Conservation (phyloP, 1,140 invertebrate species). For the Microplitis demolitor region DNA sequence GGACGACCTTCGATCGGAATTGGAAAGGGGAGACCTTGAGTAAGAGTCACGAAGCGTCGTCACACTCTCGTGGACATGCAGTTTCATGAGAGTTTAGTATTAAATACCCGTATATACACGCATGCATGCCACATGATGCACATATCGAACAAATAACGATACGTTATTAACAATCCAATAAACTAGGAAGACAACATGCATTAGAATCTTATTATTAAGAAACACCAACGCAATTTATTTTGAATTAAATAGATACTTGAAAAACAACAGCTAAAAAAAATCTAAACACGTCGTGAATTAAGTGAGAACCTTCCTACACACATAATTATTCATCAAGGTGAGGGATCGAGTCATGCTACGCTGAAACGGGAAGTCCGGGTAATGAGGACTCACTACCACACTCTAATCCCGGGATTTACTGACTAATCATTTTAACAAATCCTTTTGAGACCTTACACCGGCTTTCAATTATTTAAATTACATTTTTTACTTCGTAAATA, state of each 20-base stretch:
- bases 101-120: neutral
- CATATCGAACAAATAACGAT: neutral
- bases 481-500: too few relatives aligned
- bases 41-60: constrained; percentile 51
- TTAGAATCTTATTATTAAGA: neutral
- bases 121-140: neutral
- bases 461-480: too few relatives aligned
- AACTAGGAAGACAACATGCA: neutral
- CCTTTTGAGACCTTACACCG: too few relatives aligned
- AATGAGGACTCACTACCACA: neutral
- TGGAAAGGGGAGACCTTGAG: constrained; percentile 57
- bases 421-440: too few relatives aligned
- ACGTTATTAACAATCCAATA: neutral
- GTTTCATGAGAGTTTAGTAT: neutral
- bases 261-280: neutral
- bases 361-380: neutral
- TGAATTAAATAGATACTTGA: too few relatives aligned
- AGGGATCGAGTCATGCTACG: neutral
- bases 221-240: neutral
- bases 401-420: too few relatives aligned
- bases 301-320: neutral
- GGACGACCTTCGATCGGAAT: constrained; percentile 50
- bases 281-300: neutral
- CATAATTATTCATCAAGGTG: constrained; percentile 14
- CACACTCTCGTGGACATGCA: constrained; percentile 30